Percentiles rank a stretch among this genome's conserved stretches.
phyloP scores from a whole-genome alignment of 2,113 vertebrate genomes.

The Pelecanus crispus region DNA sequence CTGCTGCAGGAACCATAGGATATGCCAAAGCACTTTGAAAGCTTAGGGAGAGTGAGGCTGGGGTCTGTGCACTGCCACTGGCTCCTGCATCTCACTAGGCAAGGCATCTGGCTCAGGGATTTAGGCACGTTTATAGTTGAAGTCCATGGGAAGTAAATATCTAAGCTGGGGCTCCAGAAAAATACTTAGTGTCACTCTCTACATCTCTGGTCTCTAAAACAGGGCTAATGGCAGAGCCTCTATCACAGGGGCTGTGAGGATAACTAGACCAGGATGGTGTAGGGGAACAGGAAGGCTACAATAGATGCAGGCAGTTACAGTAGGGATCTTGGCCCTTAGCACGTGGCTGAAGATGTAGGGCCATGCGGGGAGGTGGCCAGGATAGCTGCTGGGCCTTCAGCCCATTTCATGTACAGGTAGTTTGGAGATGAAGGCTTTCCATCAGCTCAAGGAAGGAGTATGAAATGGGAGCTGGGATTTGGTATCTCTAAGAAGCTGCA shows the following conservation, averaged over 20 bases:
- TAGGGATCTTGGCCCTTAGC: neutral
- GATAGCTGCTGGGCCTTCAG: neutral
- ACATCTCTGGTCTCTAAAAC: neutral
- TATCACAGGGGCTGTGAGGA: neutral
- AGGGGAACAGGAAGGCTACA: neutral
- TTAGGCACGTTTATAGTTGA: neutral
- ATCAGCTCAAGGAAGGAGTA: neutral
- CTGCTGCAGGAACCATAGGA: neutral
- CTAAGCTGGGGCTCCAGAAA: neutral
- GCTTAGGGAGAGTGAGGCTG: neutral
- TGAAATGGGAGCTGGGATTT: neutral
- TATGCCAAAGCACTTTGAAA: neutral
- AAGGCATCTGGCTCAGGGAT: neutral
- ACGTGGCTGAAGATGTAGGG: neutral
- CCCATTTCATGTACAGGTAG: fast-evolving
- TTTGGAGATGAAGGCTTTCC: neutral
- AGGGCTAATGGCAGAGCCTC: neutral
- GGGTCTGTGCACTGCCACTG: neutral
- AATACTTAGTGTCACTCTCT: neutral
- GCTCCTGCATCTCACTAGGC: neutral
- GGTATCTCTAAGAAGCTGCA: neutral
- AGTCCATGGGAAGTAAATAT: neutral
- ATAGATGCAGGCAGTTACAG: fast-evolving
- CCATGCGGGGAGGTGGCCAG: neutral
- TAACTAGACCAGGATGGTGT: too few species aligned